Percentiles rank a stretch among this genome's conserved stretches.
These are phyloP conservation scores for Eueremaeus valkanovi DNA, from an alignment of 2,888 invertebrate species.

Conservation along the genomic window DNA sequence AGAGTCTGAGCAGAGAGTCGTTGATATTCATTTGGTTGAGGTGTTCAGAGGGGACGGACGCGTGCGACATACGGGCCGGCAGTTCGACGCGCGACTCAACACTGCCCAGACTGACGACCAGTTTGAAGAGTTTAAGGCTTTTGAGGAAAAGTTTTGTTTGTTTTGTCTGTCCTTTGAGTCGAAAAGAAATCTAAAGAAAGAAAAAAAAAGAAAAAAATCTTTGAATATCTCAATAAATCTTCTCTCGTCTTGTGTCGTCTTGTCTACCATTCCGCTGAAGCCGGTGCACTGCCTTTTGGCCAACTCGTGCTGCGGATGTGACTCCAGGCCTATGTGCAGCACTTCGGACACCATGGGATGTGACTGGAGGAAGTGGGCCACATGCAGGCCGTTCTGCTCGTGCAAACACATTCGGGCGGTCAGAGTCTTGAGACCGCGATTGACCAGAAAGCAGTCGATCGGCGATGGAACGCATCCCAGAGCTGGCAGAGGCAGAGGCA, in stretches of 20 bases:
- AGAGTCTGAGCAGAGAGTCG: conserved; percentile 76
- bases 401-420: conserved; percentile 86
- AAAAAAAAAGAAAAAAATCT: no score
- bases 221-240: no score
- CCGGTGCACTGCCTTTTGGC: conserved; percentile 75
- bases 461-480: conserved; percentile 92
- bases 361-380: conserved; percentile 74
- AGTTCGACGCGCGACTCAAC: conserved; percentile 90
- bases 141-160: conserved; percentile 43
- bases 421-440: conserved; percentile 87
- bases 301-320: conserved; percentile 78
- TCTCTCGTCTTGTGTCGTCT: no score
- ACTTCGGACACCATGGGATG: conserved; percentile 76
- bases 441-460: conserved; percentile 90
- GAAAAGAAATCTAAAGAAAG: conserved; percentile 61
- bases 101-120: conserved; percentile 93
- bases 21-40: conserved; percentile 71
- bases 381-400: conserved; percentile 67
- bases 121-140: conserved; percentile 61
- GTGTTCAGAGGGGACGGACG: conserved; percentile 74
- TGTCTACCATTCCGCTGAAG: conserved; percentile 86
- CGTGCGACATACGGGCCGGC: conserved; percentile 92
- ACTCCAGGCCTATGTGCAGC: conserved; percentile 61
- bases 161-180: conserved; percentile 59
- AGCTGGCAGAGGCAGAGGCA: no score